These are phyloP conservation scores for Cirrhinus mrigala DNA, from an alignment of 2,797 vertebrate species.

Conservation along the genomic window DNA sequence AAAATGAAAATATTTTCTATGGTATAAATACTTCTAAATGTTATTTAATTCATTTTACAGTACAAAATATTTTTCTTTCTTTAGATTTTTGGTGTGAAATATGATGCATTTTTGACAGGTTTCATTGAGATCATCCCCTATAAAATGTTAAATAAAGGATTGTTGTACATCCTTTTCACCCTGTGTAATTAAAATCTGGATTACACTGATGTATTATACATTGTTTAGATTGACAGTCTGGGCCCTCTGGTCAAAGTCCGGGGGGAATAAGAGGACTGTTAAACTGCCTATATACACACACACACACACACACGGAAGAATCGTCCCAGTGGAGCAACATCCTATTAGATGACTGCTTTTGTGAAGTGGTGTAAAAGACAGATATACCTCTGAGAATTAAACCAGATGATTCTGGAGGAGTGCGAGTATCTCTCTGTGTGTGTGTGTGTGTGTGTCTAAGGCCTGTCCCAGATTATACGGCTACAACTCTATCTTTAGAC, in stretches of 20 bases:
- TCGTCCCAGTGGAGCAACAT: constrained; percentile 16
- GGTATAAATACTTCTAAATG: neutral
- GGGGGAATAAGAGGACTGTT: constrained; percentile 18
- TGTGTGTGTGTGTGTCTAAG: constrained; percentile 51
- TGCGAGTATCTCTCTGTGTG: constrained; percentile 38
- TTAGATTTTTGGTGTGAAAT: neutral
- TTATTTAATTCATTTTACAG: neutral
- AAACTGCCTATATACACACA: constrained; percentile 18
- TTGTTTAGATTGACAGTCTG: constrained; percentile 32
- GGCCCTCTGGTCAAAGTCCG: constrained; percentile 25
- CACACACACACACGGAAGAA: neutral
- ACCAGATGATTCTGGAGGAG: constrained; percentile 30
- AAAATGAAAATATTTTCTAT: too few relatives aligned
- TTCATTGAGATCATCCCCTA: neutral
- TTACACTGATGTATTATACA: constrained; percentile 13
- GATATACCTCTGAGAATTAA: constrained; percentile 30
- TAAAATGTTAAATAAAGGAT: neutral
- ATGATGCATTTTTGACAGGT: neutral
- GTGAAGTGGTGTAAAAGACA: constrained; percentile 35
- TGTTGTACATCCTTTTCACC: neutral
- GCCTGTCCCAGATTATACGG: constrained; percentile 52
- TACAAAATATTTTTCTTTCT: neutral
- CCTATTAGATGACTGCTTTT: constrained; percentile 35
- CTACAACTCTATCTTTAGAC: constrained; percentile 53
- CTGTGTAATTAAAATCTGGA: constrained; percentile 33